A percentile compares a stretch with the other conserved stretches of the same genome.
These are phyloP conservation scores for Hiodon tergisus DNA, from an alignment of 2,113 vertebrate genomes.

Conservation along the genomic window DNA sequence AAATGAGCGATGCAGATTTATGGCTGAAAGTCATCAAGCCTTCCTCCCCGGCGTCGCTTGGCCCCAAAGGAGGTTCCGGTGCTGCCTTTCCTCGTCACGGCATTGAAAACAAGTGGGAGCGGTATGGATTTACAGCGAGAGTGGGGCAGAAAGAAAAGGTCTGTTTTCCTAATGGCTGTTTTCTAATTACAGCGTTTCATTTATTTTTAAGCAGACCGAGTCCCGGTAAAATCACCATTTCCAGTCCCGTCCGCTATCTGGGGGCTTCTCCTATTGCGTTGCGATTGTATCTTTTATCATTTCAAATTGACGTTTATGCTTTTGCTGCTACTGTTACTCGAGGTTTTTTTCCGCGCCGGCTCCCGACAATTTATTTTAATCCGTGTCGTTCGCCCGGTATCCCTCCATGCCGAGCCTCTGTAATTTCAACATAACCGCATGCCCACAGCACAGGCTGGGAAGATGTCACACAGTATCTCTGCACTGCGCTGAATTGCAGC, in stretches of 20 bases:
- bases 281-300: constrained; percentile 84
- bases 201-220: constrained; percentile 40
- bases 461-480: constrained; percentile 34
- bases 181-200: constrained; percentile 43
- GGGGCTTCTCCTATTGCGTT: constrained; percentile 79
- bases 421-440: constrained; percentile 45
- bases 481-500: constrained; percentile 37
- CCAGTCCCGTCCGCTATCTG: constrained; percentile 74
- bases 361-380: constrained; percentile 79
- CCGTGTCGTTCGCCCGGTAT: constrained; percentile 70
- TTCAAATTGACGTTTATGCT: constrained; percentile 86
- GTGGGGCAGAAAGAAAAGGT: constrained; percentile 7
- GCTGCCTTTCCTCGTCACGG: background rate
- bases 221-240: constrained; percentile 61
- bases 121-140: constrained; percentile 4
- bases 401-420: constrained; percentile 60
- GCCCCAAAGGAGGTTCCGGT: background rate
- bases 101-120: background rate
- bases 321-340: constrained; percentile 79
- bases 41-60: background rate
- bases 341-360: constrained; percentile 60
- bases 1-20: background rate
- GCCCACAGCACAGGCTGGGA: constrained; percentile 47
- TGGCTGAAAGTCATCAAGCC: background rate
- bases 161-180: constrained; percentile 25